Conservation (phyloP, 2,113 vertebrate genomes). For the Centropristis striata region DNA sequence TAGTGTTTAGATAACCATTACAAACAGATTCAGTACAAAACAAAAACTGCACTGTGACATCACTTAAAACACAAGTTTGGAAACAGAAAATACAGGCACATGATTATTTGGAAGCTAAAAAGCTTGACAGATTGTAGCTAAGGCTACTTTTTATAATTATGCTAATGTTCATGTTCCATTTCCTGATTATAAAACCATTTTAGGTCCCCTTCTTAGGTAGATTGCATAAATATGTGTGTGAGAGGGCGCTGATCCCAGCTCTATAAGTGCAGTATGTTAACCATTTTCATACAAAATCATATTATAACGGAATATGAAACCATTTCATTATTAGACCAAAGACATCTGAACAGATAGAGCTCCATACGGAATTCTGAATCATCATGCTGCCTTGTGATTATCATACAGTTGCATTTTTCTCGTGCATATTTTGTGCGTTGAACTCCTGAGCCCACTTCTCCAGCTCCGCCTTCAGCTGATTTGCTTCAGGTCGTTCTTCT, state of each 20-base stretch:
- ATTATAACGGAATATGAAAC: background rate
- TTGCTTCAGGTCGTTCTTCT: slow-evolving; percentile 70
- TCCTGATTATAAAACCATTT: background rate
- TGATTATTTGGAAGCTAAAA: background rate
- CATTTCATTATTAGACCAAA: background rate
- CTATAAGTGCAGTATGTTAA: background rate
- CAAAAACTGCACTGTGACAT: background rate
- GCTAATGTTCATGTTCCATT: background rate
- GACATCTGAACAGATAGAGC: background rate
- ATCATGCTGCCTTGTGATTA: background rate
- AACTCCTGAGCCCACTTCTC: background rate
- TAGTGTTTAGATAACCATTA: too few relatives aligned
- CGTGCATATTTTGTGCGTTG: fast-evolving
- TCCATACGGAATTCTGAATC: fast-evolving
- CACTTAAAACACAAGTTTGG: background rate
- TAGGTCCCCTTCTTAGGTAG: background rate
- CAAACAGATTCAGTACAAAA: background rate
- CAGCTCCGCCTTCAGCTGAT: slow-evolving; percentile 25
- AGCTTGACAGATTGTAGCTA: background rate
- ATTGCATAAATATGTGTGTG: too few relatives aligned
- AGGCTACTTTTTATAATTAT: background rate
- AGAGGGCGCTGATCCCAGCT: background rate
- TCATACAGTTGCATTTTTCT: slow-evolving; percentile 45
- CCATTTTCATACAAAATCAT: background rate
- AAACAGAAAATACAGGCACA: background rate